Evolutionary conservation across 2,113 vertebrate genomes (phyloP).

Genomic region (Phalacrocorax aristotelis): DNA sequence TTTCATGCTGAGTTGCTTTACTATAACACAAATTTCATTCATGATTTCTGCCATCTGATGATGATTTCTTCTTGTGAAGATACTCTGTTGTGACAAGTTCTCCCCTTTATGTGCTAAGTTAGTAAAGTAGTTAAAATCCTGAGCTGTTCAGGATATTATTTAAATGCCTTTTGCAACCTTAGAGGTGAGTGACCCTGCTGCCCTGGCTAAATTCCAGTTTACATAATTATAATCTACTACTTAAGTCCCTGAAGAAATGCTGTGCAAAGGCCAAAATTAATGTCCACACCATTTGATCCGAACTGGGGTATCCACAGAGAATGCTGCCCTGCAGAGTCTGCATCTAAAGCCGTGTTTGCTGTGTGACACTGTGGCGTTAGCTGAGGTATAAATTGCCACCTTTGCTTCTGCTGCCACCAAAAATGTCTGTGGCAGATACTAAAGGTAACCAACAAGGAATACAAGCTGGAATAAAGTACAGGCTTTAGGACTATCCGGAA

Average conservation of each 20-base stretch:
- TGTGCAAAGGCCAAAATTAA: neutral
- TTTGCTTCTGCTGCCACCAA: neutral
- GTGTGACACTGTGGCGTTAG: neutral
- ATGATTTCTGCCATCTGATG: neutral
- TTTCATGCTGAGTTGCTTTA: neutral
- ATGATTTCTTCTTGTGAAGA: neutral
- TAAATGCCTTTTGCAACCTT: conserved; percentile 21
- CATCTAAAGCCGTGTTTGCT: neutral
- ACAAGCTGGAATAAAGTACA: neutral
- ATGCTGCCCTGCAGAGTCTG: neutral
- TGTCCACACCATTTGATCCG: fast-evolving
- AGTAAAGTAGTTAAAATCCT: neutral
- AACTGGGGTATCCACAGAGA: neutral
- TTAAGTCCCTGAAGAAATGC: neutral
- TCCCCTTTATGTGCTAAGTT: neutral
- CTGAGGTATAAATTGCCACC: neutral
- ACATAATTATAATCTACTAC: neutral
- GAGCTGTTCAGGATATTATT: neutral
- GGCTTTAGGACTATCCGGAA: neutral
- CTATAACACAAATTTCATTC: neutral
- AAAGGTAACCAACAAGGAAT: neutral
- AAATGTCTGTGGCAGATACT: neutral
- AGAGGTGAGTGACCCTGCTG: neutral
- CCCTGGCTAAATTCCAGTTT: conserved; percentile 31
- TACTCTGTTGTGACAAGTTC: neutral